phyloP scores from a whole-genome alignment of 1,140 invertebrate species.

The Drosophila repleta region DNA sequence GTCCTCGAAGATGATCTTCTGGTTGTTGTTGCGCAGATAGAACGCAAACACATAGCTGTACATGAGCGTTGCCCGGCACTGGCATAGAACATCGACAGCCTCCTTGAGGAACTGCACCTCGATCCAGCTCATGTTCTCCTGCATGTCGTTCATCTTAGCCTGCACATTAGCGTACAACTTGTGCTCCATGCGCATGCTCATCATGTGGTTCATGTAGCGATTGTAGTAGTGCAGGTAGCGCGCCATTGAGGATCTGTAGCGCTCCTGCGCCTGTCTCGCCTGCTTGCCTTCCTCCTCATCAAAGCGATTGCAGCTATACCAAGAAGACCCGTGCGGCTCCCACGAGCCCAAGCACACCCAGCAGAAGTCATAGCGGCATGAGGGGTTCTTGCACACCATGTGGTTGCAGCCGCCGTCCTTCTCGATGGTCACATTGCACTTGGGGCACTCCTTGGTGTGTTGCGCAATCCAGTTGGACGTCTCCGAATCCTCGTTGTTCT shows the following conservation, averaged over 20 bases:
- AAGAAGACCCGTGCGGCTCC: constrained; percentile 99
- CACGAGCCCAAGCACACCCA: constrained; percentile 99
- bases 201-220: constrained; percentile 99
- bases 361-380: constrained; percentile 99
- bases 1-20: constrained; percentile 99
- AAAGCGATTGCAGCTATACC: constrained; percentile 99
- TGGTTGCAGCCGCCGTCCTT: constrained; percentile 99
- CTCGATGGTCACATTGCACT: constrained; percentile 99
- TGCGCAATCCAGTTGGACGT: constrained; percentile 99
- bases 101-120: constrained; percentile 99
- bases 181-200: constrained; percentile 98
- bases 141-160: constrained; percentile 99
- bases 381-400: constrained; percentile 99
- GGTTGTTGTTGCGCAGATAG: constrained; percentile 98
- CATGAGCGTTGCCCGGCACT: constrained; percentile 98
- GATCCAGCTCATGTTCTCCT: constrained; percentile 99
- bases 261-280: constrained; percentile 97
- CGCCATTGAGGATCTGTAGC: constrained; percentile 92
- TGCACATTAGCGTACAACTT: constrained; percentile 97
- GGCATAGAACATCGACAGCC: constrained; percentile 98
- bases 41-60: constrained; percentile 99
- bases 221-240: constrained; percentile 98
- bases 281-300: constrained; percentile 98
- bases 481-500: constrained; percentile 99
- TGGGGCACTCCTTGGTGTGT: constrained; percentile 99